phyloP scores from a whole-genome alignment of 2,888 invertebrate genomes.

The Ormyrus thymus region DNA sequence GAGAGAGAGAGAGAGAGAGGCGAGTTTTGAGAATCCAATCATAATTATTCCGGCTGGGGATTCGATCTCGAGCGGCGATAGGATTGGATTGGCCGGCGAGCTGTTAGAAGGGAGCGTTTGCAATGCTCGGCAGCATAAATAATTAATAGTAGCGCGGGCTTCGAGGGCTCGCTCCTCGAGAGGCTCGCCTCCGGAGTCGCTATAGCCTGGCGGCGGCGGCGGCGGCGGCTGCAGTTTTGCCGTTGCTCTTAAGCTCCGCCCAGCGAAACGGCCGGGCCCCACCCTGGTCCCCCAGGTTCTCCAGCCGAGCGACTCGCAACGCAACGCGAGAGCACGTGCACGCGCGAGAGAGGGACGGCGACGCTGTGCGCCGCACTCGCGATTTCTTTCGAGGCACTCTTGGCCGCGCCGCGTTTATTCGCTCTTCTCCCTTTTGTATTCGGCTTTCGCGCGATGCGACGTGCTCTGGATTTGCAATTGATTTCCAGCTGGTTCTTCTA shows the following conservation, averaged over 20 bases:
- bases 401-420: too few species aligned
- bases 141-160: conserved; percentile 72
- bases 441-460: too few species aligned
- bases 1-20: too few species aligned
- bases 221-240: conserved; percentile 46
- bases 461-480: too few species aligned
- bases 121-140: conserved; percentile 73
- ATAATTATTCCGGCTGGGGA: conserved; percentile 72
- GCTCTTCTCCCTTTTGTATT: too few species aligned
- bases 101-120: conserved; percentile 59
- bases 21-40: conserved; percentile 69
- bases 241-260: conserved; percentile 70
- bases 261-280: conserved; percentile 72
- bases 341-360: background rate
- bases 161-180: conserved; percentile 42
- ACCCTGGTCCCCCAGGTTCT: conserved; percentile 65
- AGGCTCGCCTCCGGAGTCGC: conserved; percentile 51
- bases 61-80: conserved; percentile 73
- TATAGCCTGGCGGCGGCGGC: conserved; percentile 59
- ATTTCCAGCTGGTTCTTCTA: too few species aligned
- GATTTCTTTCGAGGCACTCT: too few species aligned
- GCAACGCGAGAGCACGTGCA: conserved; percentile 19
- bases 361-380: background rate
- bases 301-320: background rate
- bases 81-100: conserved; percentile 67